These are phyloP conservation scores for Muscina levida DNA, from an alignment of 2,888 invertebrate species.

Conservation along the genomic window DNA sequence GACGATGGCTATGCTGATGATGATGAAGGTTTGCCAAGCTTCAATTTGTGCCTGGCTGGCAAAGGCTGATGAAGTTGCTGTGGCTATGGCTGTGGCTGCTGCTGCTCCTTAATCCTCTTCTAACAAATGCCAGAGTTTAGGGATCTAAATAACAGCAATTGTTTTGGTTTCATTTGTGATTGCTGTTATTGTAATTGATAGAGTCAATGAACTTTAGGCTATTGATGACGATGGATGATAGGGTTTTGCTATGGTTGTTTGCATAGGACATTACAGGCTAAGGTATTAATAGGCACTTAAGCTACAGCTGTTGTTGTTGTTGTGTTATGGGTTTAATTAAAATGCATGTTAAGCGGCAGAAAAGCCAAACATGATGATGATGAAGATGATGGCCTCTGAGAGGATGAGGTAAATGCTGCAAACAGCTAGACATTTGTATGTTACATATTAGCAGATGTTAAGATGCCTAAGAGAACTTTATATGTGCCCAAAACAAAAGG, in stretches of 20 bases:
- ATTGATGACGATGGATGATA: too few relatives aligned
- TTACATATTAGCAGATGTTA: too few relatives aligned
- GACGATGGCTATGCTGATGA: neutral
- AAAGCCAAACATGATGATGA: too few relatives aligned
- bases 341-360: too few relatives aligned
- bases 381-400: too few relatives aligned
- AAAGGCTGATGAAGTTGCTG: too few relatives aligned
- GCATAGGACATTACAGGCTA: too few relatives aligned
- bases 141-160: neutral
- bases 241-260: neutral
- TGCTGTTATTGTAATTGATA: neutral
- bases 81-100: neutral
- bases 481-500: too few relatives aligned
- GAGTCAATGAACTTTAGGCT: slow-evolving; percentile 13
- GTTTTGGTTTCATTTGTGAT: neutral
- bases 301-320: neutral
- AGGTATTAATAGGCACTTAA: neutral
- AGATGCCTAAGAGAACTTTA: too few relatives aligned
- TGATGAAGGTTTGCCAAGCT: neutral
- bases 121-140: slow-evolving; percentile 12
- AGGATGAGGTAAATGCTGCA: too few relatives aligned
- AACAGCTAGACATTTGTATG: too few relatives aligned
- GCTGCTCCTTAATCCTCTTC: slow-evolving; percentile 4
- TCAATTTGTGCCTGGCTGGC: neutral
- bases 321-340: neutral